Evolutionary conservation across 1,140 invertebrate species (phyloP).

Genomic region (Cotesia glomerata): DNA sequence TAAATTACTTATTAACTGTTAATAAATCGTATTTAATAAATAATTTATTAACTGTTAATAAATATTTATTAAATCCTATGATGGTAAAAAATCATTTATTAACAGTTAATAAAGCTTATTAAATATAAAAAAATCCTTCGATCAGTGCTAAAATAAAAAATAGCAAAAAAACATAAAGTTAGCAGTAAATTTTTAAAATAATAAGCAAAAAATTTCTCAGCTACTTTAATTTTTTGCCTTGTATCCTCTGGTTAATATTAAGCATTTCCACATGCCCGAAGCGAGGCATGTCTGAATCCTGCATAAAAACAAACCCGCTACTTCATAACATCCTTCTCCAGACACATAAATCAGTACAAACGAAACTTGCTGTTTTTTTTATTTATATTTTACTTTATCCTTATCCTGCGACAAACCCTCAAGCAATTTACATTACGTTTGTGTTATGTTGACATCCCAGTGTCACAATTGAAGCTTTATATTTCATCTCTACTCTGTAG

Average conservation of each 20-base stretch:
- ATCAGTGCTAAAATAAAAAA: too few relatives aligned
- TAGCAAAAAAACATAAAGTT: too few relatives aligned
- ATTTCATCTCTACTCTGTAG: background rate
- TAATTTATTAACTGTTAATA: too few relatives aligned
- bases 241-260: background rate
- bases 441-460: constrained; percentile 13
- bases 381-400: background rate
- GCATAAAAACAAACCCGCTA: constrained; percentile 15
- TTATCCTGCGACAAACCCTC: constrained; percentile 24
- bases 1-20: too few relatives aligned
- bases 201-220: background rate
- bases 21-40: too few relatives aligned
- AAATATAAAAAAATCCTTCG: too few relatives aligned
- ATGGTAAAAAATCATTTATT: too few relatives aligned
- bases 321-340: constrained; percentile 34
- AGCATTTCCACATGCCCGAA: constrained; percentile 1
- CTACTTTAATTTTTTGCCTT: background rate
- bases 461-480: background rate
- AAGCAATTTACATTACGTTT: constrained; percentile 39
- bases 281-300: constrained; percentile 19
- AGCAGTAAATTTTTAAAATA: background rate
- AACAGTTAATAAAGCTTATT: too few relatives aligned
- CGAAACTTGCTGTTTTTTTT: constrained; percentile 34
- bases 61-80: too few relatives aligned
- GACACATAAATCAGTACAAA: constrained; percentile 45